Percentiles rank a stretch among this genome's conserved stretches.
These are phyloP conservation scores for Achatina immaculata DNA, from an alignment of 1,140 invertebrate genomes.

Conservation along the genomic window DNA sequence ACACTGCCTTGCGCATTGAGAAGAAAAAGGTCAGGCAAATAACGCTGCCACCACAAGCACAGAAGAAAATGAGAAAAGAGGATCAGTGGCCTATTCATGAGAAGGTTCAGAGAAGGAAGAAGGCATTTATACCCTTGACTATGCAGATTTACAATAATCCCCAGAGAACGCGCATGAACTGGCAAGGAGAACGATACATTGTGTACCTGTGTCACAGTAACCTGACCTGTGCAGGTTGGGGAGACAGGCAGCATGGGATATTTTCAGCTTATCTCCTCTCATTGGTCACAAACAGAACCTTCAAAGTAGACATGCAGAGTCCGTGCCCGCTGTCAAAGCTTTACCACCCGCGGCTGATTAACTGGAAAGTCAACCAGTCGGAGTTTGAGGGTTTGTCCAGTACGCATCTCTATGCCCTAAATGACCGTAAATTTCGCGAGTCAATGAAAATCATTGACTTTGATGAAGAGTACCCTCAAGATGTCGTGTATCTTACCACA, in stretches of 20 bases:
- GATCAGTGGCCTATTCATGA: constrained; percentile 34
- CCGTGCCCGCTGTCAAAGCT: constrained; percentile 46
- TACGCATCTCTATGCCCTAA: constrained; percentile 44
- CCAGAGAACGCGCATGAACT: constrained; percentile 8
- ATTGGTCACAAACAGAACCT: constrained; percentile 47
- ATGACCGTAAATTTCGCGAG: constrained; percentile 45
- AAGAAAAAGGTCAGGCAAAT: constrained; percentile 5
- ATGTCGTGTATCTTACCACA: constrained; percentile 50
- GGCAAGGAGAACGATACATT: constrained; percentile 43
- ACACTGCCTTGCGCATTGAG: constrained; percentile 34
- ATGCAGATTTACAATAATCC: constrained; percentile 35
- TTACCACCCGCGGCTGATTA: constrained; percentile 46
- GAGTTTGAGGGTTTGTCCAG: constrained; percentile 38
- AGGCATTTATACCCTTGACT: constrained; percentile 19
- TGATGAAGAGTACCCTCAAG: constrained; percentile 46
- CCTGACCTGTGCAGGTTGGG: constrained; percentile 51
- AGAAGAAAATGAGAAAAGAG: constrained; percentile 29
- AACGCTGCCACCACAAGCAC: neutral
- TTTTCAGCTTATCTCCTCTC: constrained; percentile 50
- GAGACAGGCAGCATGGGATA: constrained; percentile 52
- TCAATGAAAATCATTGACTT: constrained; percentile 44
- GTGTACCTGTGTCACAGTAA: constrained; percentile 47
- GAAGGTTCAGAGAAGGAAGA: constrained; percentile 22
- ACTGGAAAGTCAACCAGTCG: constrained; percentile 46
- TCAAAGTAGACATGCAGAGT: constrained; percentile 47